Base-by-base conservation (phyloP, 2,113 vertebrate genomes). In the Probosciger aterrimus region DNA sequence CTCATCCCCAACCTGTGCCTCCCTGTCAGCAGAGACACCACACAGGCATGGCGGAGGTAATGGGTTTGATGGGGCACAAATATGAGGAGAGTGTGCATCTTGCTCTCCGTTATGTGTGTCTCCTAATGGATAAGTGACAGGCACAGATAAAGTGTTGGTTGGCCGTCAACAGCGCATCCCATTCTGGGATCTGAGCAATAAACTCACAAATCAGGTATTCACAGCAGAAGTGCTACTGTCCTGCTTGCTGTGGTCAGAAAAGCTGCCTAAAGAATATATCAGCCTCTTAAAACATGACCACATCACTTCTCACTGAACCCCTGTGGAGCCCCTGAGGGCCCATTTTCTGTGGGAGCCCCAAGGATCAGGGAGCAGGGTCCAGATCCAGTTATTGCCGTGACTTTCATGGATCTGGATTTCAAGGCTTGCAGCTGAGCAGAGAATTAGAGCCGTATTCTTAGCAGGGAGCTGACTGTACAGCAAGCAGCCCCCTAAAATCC, bases 61-160 rank as follows among this genome's bases (percentile, higher is more conserved):
- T 5, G 7, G 68, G 46, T 93, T 55, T 67, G 63, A 28, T 11
- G 39, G 64, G 73, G 85, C 50, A 43, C 43, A 67, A 17, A 27
- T 62, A 52, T 1, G 68, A 75, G 35, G 28, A 86, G 43, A 55
- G 4, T 17, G 22, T 73, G 37, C 46, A 35, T 77, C 50, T 80
- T 86, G 63, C 0, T 0, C 39, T 79, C 63, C 1, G 0, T 37
- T 49, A 6, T 70, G 43, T 5, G 1, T 0, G 0, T 80, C 43
- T 88, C 73, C 52, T 57, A 46, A 23, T 1, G 11, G n/a, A 33
- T 37, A 39, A 73, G 41, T 78, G 79, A 55, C 60, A 68, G 79
- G 20, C 81, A 64, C 68, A 80, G 82, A 53, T 70, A 22, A 82
- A 80, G 30, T 46, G 47, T 86, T 8, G 9, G 59, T 74, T 88